A percentile compares a stretch with the other conserved stretches of the same genome.
phyloP scores from a whole-genome alignment of 2,888 invertebrate genomes.

The Formica aserva region DNA sequence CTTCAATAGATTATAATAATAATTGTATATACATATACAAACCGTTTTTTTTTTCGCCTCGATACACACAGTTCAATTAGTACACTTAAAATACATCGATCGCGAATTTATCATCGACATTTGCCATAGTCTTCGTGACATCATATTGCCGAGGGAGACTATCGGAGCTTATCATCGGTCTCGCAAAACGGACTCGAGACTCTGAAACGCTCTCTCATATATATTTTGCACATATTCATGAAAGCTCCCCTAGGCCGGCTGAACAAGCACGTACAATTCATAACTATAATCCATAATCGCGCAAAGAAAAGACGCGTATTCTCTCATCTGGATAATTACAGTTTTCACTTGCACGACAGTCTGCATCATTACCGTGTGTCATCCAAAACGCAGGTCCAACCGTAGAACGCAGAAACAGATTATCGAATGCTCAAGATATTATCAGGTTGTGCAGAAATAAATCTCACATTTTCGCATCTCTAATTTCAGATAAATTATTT shows the following conservation, averaged over 20 bases:
- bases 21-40: constrained; percentile 81
- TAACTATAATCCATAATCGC: constrained; percentile 22
- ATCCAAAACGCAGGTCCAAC: neutral
- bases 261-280: constrained; percentile 39
- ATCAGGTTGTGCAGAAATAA: neutral
- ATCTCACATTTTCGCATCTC: neutral
- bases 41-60: constrained; percentile 72
- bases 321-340: constrained; percentile 5
- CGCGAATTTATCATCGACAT: constrained; percentile 57
- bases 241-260: constrained; percentile 64
- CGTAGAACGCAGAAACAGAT: neutral
- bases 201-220: constrained; percentile 18
- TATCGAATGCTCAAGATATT: neutral
- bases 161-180: constrained; percentile 32
- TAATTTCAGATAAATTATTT: neutral
- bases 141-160: constrained; percentile 49
- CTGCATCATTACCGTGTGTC: neutral
- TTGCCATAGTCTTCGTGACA: constrained; percentile 58
- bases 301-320: constrained; percentile 3
- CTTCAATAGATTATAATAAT: constrained; percentile 72
- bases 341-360: constrained; percentile 12
- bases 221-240: constrained; percentile 30
- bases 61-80: constrained; percentile 74
- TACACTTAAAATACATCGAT: constrained; percentile 61
- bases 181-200: constrained; percentile 3